Conservation (phyloP, 1,140 invertebrate genomes). For the Drosophila nigrodunni region DNA sequence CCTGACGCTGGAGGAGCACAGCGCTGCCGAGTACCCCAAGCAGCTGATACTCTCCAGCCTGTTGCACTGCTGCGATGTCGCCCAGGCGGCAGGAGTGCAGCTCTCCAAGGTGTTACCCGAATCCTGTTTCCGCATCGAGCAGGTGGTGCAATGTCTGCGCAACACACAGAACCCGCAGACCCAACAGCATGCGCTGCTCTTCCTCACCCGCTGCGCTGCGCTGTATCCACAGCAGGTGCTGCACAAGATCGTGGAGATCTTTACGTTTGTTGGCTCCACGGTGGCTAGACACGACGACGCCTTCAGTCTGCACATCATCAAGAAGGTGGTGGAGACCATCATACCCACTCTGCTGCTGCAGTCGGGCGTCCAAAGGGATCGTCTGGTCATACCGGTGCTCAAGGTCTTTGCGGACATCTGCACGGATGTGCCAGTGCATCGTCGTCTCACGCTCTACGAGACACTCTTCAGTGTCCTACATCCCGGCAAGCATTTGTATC, state of each 20-base stretch:
- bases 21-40: constrained; percentile 94
- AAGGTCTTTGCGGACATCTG: constrained; percentile 95
- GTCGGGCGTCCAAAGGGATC: constrained; percentile 52
- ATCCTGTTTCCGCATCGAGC: constrained; percentile 90
- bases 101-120: constrained; percentile 85
- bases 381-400: constrained; percentile 89
- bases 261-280: constrained; percentile 97
- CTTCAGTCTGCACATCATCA: constrained; percentile 97
- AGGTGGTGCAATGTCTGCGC: constrained; percentile 94
- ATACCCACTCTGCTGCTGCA: constrained; percentile 91
- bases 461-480: constrained; percentile 91
- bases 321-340: constrained; percentile 94
- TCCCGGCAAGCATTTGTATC: constrained; percentile 90
- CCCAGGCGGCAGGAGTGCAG: constrained; percentile 84
- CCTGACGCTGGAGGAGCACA: constrained; percentile 92
- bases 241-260: constrained; percentile 96
- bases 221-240: constrained; percentile 93
- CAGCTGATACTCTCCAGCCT: constrained; percentile 93
- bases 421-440: constrained; percentile 95
- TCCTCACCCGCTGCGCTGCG: constrained; percentile 91
- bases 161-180: constrained; percentile 96
- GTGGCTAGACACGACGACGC: constrained; percentile 96
- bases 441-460: constrained; percentile 91
- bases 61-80: constrained; percentile 89
- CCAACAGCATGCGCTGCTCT: constrained; percentile 94